Evolutionary conservation across 35 echinoderm and acorn worm genomes (phyloP), one percentile per base, ranked within the genome.

Genomic region (Patiria miniata): DNA sequence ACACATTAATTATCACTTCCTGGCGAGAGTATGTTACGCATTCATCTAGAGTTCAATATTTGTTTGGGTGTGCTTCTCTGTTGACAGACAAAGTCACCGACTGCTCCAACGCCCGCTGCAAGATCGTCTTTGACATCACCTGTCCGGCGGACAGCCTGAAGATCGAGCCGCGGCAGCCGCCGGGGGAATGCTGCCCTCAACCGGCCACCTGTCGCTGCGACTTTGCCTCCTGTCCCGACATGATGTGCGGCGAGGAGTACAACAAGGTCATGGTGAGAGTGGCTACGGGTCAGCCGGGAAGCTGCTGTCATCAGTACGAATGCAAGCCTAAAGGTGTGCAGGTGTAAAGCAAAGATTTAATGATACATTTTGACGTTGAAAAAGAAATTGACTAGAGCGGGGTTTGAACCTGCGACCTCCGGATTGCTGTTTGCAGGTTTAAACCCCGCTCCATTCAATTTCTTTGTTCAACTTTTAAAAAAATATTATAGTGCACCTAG

Each of bases 281-380:
- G 12, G 96, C 92, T 15, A 87, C 77, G 4, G 93, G 87, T 17
- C 57, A 85, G 22, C 96, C 96, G 5, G 96, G 96, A 7, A 88
- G 59, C 47, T 99, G 96, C 52, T 99, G 96, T 85, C 92, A 94
- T 89, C 77, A 85, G 28, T 99, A 89, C 40, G 89, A 99, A 60
- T 99, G 96, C 94, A 65, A 77, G 2, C 81, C 87, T 36, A 90
- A 77, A 86, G 80, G 95, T 97, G 79, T 80, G 12, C 29, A 60
- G 57, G 28, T 87, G 52, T 78, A 91, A 81, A 88, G 78, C n/a
- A n/a, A n/a, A n/a, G n/a, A n/a, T n/a, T n/a, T n/a, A n/a, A n/a
- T n/a, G n/a, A n/a, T n/a, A n/a, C n/a, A n/a, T n/a, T n/a, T n/a
- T n/a, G n/a, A n/a, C n/a, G n/a, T n/a, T n/a, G n/a, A n/a, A n/a